These are phyloP conservation scores for Pelecanoides urinatrix DNA, from an alignment of 2,113 vertebrate species.

Conservation along the genomic window DNA sequence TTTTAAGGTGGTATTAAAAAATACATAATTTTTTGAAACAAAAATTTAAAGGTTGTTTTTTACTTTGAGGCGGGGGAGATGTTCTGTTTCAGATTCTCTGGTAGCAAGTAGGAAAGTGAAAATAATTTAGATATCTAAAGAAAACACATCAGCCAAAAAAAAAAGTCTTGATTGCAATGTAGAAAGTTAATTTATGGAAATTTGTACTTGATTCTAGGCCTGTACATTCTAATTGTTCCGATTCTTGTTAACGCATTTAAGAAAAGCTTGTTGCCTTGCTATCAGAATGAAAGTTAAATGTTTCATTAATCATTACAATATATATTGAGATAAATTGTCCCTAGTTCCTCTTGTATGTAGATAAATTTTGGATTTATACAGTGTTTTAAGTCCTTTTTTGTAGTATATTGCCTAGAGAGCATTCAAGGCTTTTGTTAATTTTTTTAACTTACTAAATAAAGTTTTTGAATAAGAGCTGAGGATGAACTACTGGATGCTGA, in stretches of 20 bases:
- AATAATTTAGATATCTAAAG: not conserved
- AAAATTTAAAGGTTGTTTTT: not conserved
- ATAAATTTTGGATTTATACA: not conserved
- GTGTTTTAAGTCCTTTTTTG: not conserved
- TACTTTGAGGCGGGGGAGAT: not conserved
- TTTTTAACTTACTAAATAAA: not conserved
- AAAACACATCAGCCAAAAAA: not conserved
- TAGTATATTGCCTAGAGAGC: not conserved
- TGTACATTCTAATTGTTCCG: not conserved
- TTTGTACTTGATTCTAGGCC: not conserved
- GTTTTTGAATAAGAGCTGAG: not conserved
- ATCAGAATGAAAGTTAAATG: not conserved
- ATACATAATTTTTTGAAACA: not conserved
- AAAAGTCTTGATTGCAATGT: not conserved
- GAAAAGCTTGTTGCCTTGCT: not conserved
- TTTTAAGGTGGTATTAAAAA: not conserved
- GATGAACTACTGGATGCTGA: not conserved
- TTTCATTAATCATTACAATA: not conserved
- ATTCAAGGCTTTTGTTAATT: not conserved
- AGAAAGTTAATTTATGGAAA: not conserved
- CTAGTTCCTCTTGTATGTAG: not conserved
- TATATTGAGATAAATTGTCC: not conserved
- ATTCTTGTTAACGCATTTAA: not conserved
- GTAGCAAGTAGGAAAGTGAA: not conserved
- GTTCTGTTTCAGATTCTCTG: not conserved